Evolutionary conservation across 1,140 invertebrate species (phyloP).

Genomic region (Hirudo medicinalis): DNA sequence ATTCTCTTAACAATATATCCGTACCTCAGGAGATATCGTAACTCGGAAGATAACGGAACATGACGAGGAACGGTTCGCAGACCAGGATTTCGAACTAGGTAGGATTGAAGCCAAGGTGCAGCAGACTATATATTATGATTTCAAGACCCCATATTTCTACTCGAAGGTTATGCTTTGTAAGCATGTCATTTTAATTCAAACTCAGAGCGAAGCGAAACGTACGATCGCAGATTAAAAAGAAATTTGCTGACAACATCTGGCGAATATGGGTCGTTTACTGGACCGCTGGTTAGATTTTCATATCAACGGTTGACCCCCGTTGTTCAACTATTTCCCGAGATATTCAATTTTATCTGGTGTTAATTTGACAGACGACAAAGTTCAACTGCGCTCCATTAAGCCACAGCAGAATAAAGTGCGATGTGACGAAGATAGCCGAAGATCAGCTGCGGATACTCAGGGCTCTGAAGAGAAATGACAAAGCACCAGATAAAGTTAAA

Average conservation of each 20-base stretch:
- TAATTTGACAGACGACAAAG: neutral
- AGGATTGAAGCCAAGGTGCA: neutral
- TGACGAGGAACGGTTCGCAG: neutral
- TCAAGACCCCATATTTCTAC: neutral
- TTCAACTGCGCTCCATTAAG: neutral
- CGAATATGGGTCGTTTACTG: conserved; percentile 1
- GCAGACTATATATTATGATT: neutral
- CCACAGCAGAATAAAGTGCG: neutral
- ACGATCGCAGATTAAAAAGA: neutral
- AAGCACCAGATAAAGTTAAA: neutral
- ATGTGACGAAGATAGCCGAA: neutral
- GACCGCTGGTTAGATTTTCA: neutral
- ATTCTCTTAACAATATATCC: neutral
- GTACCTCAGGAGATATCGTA: neutral
- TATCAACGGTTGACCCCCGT: too few species aligned
- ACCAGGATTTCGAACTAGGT: neutral
- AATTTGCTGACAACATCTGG: neutral
- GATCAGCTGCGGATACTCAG: neutral
- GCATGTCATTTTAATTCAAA: neutral
- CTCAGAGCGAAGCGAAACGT: neutral
- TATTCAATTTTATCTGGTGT: neutral
- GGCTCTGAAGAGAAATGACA: neutral
- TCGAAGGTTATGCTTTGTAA: neutral
- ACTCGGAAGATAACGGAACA: neutral
- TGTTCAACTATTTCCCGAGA: too few species aligned